Percentiles rank a stretch among this genome's conserved stretches.
Evolutionary conservation across 2,797 vertebrate genomes (phyloP).

Genomic region (Typhlichthys eigenmanni): DNA sequence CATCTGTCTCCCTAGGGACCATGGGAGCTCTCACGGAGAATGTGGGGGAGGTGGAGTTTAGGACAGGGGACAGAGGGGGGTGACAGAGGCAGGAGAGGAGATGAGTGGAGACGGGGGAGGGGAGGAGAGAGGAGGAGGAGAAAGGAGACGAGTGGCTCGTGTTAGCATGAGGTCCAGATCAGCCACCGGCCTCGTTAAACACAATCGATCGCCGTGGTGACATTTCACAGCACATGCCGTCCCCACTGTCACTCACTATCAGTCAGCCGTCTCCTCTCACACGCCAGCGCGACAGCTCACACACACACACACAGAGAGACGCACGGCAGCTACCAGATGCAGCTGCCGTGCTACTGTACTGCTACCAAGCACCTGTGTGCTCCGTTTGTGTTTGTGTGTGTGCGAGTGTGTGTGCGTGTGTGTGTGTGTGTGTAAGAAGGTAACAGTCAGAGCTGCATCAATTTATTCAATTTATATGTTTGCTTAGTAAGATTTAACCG

Average conservation of each 20-base stretch:
- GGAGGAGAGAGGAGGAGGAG: conserved; percentile 22
- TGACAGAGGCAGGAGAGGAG: conserved; percentile 37
- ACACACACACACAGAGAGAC: conserved; percentile 27
- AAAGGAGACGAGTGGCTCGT: conserved; percentile 53
- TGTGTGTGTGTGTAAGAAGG: background rate
- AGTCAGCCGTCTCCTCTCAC: conserved; percentile 52
- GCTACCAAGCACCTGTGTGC: conserved; percentile 26
- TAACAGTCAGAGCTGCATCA: background rate
- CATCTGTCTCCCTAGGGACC: conserved; percentile 46
- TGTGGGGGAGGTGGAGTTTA: background rate
- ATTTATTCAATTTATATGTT: background rate
- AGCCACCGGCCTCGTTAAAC: conserved; percentile 80
- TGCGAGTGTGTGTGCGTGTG: background rate
- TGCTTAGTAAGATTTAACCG: background rate
- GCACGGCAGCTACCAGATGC: conserved; percentile 3
- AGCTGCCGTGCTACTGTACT: conserved; percentile 30
- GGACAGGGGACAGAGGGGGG: conserved; percentile 57
- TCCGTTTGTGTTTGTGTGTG: background rate
- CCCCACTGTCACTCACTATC: conserved; percentile 73
- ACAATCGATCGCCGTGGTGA: conserved; percentile 78
- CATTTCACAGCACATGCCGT: conserved; percentile 78
- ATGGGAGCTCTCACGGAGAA: conserved; percentile 42
- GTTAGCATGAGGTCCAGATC: conserved; percentile 78
- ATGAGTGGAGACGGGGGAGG: conserved; percentile 13
- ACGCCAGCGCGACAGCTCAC: conserved; percentile 29